Evolutionary conservation across 2,888 invertebrate genomes (phyloP).

Genomic region (Rhingia campestris): DNA sequence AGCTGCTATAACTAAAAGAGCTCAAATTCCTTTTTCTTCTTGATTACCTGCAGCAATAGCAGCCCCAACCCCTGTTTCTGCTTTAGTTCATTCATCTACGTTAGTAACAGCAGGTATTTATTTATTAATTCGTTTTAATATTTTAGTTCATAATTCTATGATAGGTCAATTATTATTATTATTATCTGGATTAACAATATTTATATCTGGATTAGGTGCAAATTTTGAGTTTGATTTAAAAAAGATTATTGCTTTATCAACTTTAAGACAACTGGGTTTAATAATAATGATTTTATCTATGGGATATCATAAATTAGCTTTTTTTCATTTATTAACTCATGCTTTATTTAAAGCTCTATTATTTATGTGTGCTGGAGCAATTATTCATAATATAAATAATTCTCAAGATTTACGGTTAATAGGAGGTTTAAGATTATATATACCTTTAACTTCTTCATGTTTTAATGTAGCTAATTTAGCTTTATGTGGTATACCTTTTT

Average conservation of each 20-base stretch:
- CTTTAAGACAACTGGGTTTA: constrained; percentile 89
- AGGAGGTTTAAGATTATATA: constrained; percentile 83
- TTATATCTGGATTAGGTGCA: constrained; percentile 85
- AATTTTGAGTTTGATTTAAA: constrained; percentile 88
- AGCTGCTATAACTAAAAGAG: constrained; percentile 89
- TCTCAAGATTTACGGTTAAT: constrained; percentile 87
- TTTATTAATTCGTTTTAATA: constrained; percentile 88
- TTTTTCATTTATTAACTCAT: constrained; percentile 89
- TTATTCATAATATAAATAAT: constrained; percentile 87
- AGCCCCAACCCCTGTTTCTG: constrained; percentile 89
- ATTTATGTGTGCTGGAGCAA: constrained; percentile 88
- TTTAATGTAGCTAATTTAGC: constrained; percentile 85
- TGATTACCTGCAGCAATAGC: constrained; percentile 90
- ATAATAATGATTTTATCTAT: constrained; percentile 87
- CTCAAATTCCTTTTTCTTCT: constrained; percentile 91
- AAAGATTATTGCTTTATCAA: constrained; percentile 91
- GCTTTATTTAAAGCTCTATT: constrained; percentile 90
- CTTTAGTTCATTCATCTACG: constrained; percentile 90
- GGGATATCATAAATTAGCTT: constrained; percentile 84
- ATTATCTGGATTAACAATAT: constrained; percentile 85
- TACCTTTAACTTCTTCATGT: constrained; percentile 84
- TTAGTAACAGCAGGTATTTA: constrained; percentile 90
- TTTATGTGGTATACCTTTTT: constrained; percentile 87
- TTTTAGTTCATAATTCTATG: constrained; percentile 82
- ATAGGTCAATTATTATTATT: constrained; percentile 84